Percentiles rank a stretch among this genome's conserved stretches.
Conservation (phyloP, 2,888 invertebrate species). For the Troides helena region DNA sequence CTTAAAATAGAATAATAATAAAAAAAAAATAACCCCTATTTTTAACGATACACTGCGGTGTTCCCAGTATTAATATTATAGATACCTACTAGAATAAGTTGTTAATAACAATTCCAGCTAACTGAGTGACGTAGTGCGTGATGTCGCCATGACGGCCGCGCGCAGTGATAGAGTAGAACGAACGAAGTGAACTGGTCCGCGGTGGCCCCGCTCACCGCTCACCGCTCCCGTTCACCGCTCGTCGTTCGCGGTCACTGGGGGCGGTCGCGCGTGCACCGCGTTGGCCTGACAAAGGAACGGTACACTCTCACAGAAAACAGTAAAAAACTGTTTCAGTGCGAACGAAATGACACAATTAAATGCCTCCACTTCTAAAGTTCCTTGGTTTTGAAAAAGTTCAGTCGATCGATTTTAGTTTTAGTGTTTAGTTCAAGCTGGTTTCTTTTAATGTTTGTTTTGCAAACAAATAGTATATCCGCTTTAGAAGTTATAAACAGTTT, state of each 20-base stretch:
- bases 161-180: too few relatives aligned
- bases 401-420: constrained; percentile 48
- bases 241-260: neutral
- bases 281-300: constrained; percentile 42
- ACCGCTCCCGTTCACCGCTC: neutral
- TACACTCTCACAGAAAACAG: constrained; percentile 50
- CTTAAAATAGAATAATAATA: too few relatives aligned
- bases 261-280: neutral
- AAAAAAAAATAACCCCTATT: too few relatives aligned
- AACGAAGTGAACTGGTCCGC: too few relatives aligned
- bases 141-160: too few relatives aligned
- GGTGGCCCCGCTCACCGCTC: neutral
- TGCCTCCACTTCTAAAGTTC: constrained; percentile 11
- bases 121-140: too few relatives aligned
- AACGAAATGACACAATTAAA: neutral
- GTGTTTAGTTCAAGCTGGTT: constrained; percentile 67
- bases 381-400: constrained; percentile 17
- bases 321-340: constrained; percentile 33
- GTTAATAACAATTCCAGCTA: too few relatives aligned
- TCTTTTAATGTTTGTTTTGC: constrained; percentile 69
- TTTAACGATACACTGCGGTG: too few relatives aligned
- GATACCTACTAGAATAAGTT: too few relatives aligned
- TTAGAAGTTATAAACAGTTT: constrained; percentile 35
- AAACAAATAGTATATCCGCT: constrained; percentile 61
- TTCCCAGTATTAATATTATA: too few relatives aligned